Base-by-base conservation (phyloP, 1,140 invertebrate genomes). In the Harpegnathos saltator region DNA sequence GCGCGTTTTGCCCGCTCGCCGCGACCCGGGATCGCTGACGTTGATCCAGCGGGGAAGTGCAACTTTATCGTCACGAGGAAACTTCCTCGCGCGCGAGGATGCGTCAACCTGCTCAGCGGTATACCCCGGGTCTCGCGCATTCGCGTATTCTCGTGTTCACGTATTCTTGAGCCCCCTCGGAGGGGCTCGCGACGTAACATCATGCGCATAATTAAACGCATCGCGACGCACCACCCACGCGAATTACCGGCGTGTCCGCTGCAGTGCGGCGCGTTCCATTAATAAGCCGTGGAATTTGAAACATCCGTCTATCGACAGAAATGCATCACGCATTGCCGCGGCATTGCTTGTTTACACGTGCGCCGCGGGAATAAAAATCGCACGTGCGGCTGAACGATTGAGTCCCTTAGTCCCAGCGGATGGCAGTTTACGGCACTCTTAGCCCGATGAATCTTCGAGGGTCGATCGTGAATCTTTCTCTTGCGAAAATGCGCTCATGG, bases 201-300 rank as follows among this genome's bases (percentile, higher is more conserved):
- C 22, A 1, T 15, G n/a, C 9, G 19, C 1, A 17, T 65, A 77
- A 77, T 77, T 77, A 56, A 44, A 77, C 29, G 17, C 3, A 26
- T 29, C 14, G n/a, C 5, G 29, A 33, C 19, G 9, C 12, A 29
- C 7, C 48, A 26, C 29, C 15, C 48, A 66, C 74, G 5, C 22
- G 15, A 66, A 38, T 77, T 26, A 59, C 52, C 14, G 44, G 33
- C 14, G 59, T 54, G 17, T 38, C 26, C 38, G 19, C 44, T 19
- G 11, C 74, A 77, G 11, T 62, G 58, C n/a, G n/a, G n/a, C n/a
- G 54, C 26, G 11, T 22, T 66, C 48, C 54, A 54, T 77, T 54
- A 56, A 65, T 44, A 48, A 24, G 26, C 61, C 62, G 11, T 29
- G 22, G 61, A 56, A 77, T 52, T 77, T 38, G 44, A 65, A 77